These are phyloP conservation scores for Pangasius sanitwongsei DNA, from an alignment of 2,797 vertebrate species.

Conservation along the genomic window DNA sequence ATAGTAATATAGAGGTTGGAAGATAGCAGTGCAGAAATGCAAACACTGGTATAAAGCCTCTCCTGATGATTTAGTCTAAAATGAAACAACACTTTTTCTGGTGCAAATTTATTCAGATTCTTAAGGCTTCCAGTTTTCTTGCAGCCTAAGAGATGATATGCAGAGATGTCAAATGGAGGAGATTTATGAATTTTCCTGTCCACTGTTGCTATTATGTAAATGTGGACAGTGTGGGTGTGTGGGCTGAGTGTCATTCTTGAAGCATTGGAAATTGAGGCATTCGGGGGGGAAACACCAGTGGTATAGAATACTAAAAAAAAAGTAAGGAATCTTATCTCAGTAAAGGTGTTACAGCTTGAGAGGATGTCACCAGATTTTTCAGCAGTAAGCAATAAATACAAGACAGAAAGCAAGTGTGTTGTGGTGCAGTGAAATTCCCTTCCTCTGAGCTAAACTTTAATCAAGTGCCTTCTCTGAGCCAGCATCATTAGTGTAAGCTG, in stretches of 20 bases:
- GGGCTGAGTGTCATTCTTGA: conserved; percentile 21
- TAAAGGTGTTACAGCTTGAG: conserved; percentile 36
- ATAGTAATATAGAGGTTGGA: conserved; percentile 44
- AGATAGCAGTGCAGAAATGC: neutral
- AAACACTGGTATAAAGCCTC: conserved; percentile 15
- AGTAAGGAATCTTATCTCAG: conserved; percentile 35
- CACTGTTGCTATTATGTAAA: conserved; percentile 44
- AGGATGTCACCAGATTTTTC: conserved; percentile 45
- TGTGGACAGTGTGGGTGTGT: conserved; percentile 23
- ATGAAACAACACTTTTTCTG: conserved; percentile 12
- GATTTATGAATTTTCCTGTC: conserved; percentile 31
- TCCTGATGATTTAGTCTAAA: conserved; percentile 24
- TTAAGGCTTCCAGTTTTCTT: conserved; percentile 22
- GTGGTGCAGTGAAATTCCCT: conserved; percentile 34
- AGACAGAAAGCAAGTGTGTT: conserved; percentile 20
- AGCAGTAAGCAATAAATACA: conserved; percentile 52
- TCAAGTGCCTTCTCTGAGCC: conserved; percentile 36
- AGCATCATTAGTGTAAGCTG: conserved; percentile 35
- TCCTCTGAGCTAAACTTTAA: conserved; percentile 44
- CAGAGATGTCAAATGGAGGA: conserved; percentile 29
- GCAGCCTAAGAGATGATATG: conserved; percentile 1
- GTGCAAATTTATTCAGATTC: conserved; percentile 35
- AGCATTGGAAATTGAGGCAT: conserved; percentile 36
- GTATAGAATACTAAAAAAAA: conserved; percentile 30
- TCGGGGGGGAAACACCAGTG: conserved; percentile 1